Conservation (phyloP, 2,797 vertebrate species). For the Protonibea diacanthus region DNA sequence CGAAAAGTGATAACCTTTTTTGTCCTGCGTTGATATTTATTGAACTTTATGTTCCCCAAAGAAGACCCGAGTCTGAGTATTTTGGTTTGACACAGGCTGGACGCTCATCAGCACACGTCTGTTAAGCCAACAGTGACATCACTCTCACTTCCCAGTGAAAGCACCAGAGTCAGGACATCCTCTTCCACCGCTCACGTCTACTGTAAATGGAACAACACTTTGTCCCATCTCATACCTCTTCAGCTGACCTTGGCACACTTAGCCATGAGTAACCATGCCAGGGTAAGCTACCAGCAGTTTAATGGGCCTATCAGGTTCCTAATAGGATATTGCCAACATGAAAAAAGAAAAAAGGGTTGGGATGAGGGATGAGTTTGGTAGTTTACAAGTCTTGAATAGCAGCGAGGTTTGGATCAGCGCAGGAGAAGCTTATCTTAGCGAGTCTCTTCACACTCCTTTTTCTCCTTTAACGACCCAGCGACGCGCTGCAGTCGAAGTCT, state of each 20-base stretch:
- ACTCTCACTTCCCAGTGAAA: conserved; percentile 68
- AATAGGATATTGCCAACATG: conserved; percentile 41
- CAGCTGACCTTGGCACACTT: conserved; percentile 54
- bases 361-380: background rate
- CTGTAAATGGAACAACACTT: conserved; percentile 56
- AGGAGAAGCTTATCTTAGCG: background rate
- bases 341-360: conserved; percentile 4
- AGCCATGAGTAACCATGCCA: conserved; percentile 44
- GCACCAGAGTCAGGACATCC: conserved; percentile 63
- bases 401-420: background rate
- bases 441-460: background rate
- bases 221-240: conserved; percentile 42
- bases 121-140: conserved; percentile 58
- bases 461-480: background rate
- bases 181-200: conserved; percentile 47
- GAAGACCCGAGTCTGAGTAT: background rate
- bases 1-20: too few relatives aligned
- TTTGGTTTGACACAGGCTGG: background rate
- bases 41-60: background rate
- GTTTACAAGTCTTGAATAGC: conserved; percentile 12
- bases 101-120: background rate
- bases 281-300: conserved; percentile 49
- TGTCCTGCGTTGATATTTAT: background rate
- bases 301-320: conserved; percentile 60
- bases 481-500: background rate